Evolutionary conservation across 2,888 invertebrate genomes (phyloP).

Genomic region (Aleiodes alternator): DNA sequence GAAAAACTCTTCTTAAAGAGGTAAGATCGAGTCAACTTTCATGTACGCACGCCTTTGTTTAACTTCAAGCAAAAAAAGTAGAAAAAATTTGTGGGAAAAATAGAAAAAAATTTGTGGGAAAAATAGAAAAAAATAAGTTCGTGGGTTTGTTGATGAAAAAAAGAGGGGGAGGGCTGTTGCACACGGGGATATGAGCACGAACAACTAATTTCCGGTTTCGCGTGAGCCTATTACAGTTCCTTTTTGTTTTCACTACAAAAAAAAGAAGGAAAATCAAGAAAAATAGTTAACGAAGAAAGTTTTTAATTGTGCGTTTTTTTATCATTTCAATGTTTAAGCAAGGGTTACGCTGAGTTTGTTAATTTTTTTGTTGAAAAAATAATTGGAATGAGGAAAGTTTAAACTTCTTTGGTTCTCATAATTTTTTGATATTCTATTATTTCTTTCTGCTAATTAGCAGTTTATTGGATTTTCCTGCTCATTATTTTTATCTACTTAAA

Average conservation of each 20-base stretch:
- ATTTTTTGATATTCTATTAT: no score
- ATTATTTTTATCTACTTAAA: no score
- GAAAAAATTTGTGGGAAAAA: not conserved
- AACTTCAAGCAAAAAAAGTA: no score
- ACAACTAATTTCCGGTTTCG: slow-evolving; percentile 19
- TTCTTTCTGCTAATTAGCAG: no score
- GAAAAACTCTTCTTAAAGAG: slow-evolving; percentile 34
- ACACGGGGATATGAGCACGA: not conserved
- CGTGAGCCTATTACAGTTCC: not conserved
- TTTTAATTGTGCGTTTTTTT: no score
- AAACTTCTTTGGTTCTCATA: no score
- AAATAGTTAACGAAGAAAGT: not conserved
- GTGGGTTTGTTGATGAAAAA: not conserved
- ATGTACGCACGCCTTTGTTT: not conserved
- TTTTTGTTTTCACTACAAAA: not conserved
- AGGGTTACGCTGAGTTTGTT: no score
- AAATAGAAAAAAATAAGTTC: not conserved
- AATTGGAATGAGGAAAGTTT: no score
- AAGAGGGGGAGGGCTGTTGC: not conserved
- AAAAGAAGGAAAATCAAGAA: not conserved
- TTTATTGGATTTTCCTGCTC: no score
- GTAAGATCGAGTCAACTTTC: slow-evolving; percentile 16
- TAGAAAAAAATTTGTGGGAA: not conserved
- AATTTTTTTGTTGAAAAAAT: no score
- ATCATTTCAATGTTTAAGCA: no score